phyloP scores from a whole-genome alignment of 2,797 vertebrate species.

The Diceros bicornis region DNA sequence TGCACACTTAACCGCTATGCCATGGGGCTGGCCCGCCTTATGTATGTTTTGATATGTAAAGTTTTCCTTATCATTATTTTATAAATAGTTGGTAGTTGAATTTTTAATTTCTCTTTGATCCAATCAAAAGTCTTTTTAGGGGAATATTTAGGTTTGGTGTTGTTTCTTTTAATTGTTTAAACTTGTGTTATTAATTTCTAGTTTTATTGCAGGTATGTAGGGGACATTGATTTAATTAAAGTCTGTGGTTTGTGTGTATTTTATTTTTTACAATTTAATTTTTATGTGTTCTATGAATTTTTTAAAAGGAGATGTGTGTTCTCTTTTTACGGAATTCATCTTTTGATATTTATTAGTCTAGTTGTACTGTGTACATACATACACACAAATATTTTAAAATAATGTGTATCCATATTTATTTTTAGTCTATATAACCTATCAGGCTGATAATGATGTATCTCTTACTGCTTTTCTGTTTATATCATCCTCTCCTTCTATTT shows the following conservation, averaged over 20 bases:
- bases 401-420: background rate
- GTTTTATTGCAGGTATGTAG: background rate
- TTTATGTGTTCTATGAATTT: background rate
- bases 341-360: constrained; percentile 31
- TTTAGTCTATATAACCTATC: background rate
- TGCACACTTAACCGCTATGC: too few relatives aligned
- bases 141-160: background rate
- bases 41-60: background rate
- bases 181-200: background rate
- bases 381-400: background rate
- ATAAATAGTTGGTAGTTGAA: background rate
- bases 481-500: constrained; percentile 1
- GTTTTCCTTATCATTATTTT: constrained; percentile 47
- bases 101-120: constrained; percentile 33
- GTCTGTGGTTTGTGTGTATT: background rate
- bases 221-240: background rate
- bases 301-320: background rate
- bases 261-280: constrained; percentile 54
- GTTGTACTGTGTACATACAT: background rate
- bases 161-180: constrained; percentile 29
- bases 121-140: background rate
- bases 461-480: background rate
- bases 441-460: background rate
- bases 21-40: background rate
- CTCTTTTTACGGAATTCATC: background rate